These are phyloP conservation scores for Pachycephus smyrnensis DNA, from an alignment of 2,888 invertebrate species.

Conservation along the genomic window DNA sequence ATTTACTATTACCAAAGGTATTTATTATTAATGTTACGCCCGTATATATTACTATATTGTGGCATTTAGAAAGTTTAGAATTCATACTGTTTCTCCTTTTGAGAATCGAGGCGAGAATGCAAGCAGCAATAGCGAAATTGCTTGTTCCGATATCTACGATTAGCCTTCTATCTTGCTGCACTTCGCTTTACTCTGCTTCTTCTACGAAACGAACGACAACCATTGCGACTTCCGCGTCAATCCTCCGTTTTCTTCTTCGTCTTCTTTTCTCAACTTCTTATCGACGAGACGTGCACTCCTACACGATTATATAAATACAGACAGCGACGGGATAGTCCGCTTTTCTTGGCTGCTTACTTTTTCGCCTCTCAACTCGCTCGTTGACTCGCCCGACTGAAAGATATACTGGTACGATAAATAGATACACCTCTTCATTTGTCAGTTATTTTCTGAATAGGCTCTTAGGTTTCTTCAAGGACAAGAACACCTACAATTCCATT, in stretches of 20 bases:
- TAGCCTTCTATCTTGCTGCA: background rate
- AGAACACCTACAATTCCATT: background rate
- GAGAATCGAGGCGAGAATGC: constrained; percentile 4
- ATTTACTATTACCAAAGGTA: constrained; percentile 13
- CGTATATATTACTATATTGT: constrained; percentile 17
- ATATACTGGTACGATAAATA: background rate
- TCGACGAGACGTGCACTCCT: background rate
- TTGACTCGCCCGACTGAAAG: background rate
- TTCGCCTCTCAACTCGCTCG: background rate
- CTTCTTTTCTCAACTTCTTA: background rate
- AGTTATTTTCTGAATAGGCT: background rate
- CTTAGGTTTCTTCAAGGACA: background rate
- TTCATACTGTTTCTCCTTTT: constrained; percentile 9
- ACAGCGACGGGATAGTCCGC: background rate
- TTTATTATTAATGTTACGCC: constrained; percentile 14
- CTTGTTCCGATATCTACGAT: background rate
- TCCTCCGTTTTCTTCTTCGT: background rate
- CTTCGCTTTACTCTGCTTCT: background rate
- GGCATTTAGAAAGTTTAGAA: constrained; percentile 20
- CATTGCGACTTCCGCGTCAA: background rate
- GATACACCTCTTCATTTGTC: background rate
- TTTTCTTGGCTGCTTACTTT: background rate
- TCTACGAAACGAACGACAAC: background rate
- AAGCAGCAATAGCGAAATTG: background rate
- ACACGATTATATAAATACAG: background rate